Conservation (phyloP, 1,140 invertebrate genomes). For the Macrocentrus cingulum region DNA sequence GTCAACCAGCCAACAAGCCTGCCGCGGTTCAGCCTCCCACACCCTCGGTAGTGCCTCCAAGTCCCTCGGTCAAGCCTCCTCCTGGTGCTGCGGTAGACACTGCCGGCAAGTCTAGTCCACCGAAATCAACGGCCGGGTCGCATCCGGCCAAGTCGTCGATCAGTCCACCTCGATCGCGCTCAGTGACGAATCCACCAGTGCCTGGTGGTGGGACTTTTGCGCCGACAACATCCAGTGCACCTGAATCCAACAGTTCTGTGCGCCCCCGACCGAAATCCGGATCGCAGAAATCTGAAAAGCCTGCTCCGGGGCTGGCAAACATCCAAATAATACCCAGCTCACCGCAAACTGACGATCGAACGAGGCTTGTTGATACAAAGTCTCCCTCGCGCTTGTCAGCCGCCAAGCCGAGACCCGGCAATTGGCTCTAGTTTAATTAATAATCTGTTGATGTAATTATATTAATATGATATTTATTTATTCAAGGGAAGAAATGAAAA, state of each 20-base stretch:
- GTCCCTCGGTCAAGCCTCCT: too few species aligned
- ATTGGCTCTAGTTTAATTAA: not conserved
- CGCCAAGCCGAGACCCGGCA: not conserved
- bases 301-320: not conserved
- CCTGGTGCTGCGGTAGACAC: too few species aligned
- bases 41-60: too few species aligned
- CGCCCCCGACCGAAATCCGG: not conserved
- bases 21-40: too few species aligned
- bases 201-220: not conserved
- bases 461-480: too few species aligned
- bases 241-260: not conserved
- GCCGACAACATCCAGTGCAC: not conserved
- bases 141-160: not conserved
- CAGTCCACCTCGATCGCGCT: not conserved
- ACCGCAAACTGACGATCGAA: constrained; percentile 2
- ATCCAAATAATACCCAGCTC: not conserved
- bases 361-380: not conserved
- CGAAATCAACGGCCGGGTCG: not conserved
- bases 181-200: not conserved
- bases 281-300: not conserved
- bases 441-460: too few species aligned
- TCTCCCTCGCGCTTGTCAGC: not conserved
- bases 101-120: not conserved
- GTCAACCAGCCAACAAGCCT: not conserved
- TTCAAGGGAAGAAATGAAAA: too few species aligned